phyloP scores from a whole-genome alignment of 2,797 vertebrate species.

The Serranus cabrilla region DNA sequence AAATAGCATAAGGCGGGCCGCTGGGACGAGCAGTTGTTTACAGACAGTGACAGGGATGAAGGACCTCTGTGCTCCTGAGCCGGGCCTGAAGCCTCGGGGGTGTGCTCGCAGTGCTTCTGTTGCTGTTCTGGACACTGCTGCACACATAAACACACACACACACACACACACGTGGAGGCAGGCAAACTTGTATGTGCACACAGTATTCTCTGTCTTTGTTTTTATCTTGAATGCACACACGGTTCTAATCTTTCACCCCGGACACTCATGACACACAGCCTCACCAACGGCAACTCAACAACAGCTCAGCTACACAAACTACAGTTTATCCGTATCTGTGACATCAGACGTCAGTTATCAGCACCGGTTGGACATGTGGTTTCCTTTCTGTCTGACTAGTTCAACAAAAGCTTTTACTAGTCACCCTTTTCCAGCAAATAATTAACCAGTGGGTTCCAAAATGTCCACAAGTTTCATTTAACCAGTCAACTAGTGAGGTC shows the following conservation, averaged over 20 bases:
- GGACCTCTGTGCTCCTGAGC: conserved; percentile 80
- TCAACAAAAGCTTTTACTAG: no score
- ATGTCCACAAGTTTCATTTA: no score
- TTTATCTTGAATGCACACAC: conserved; percentile 16
- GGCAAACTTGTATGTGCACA: conserved; percentile 24
- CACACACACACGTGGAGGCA: neutral
- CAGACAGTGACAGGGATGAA: conserved; percentile 84
- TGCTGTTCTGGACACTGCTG: conserved; percentile 57
- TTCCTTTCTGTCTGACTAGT: no score
- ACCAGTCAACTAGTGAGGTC: no score
- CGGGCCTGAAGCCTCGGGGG: conserved; percentile 71
- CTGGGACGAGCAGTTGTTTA: conserved; percentile 81
- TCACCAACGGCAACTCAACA: conserved; percentile 14
- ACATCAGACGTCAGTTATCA: no score
- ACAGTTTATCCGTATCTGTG: no score
- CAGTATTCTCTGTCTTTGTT: conserved; percentile 12
- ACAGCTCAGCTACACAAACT: neutral
- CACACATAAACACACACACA: conserved; percentile 20
- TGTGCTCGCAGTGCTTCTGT: conserved; percentile 63
- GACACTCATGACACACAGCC: neutral
- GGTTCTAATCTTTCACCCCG: neutral
- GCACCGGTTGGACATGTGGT: no score
- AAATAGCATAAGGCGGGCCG: conserved; percentile 71
- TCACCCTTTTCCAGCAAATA: no score
- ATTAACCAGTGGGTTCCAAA: no score